Percentiles rank a stretch among this genome's conserved stretches.
Evolutionary conservation across 2,113 vertebrate genomes (phyloP).

Genomic region (Lophius piscatorius): DNA sequence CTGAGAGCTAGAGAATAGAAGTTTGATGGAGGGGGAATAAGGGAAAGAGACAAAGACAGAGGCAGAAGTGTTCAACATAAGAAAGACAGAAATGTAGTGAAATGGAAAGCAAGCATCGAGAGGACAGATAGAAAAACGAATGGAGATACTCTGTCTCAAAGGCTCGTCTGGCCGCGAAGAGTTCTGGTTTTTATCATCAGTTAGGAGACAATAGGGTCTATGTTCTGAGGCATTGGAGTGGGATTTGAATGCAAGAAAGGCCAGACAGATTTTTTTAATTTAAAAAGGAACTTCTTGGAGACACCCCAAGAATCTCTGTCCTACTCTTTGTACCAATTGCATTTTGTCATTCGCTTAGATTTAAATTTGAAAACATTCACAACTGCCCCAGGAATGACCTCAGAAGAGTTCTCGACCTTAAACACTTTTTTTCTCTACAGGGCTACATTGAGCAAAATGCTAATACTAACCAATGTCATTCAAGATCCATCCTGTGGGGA

Average conservation of each 20-base stretch:
- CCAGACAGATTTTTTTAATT: not conserved
- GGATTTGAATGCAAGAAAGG: constrained; percentile 36
- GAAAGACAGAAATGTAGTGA: constrained; percentile 22
- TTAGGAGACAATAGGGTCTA: constrained; percentile 32
- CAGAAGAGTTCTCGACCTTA: not conserved
- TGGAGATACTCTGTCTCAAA: constrained; percentile 29
- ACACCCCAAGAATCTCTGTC: not conserved
- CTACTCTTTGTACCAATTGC: not conserved
- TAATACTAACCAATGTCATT: not conserved
- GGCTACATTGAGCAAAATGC: not conserved
- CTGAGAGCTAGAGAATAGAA: constrained; percentile 49
- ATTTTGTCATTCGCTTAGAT: not conserved
- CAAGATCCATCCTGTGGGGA: no score
- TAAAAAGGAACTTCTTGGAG: not conserved
- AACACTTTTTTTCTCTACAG: not conserved
- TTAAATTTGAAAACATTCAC: not conserved
- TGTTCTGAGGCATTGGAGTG: constrained; percentile 28
- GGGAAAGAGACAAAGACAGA: constrained; percentile 37
- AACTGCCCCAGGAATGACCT: no score
- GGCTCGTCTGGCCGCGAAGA: constrained; percentile 28
- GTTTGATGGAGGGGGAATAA: constrained; percentile 32
- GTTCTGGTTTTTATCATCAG: constrained; percentile 48
- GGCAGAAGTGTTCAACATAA: constrained; percentile 38
- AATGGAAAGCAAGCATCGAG: constrained; percentile 35
- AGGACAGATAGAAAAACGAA: constrained; percentile 29